Conservation (phyloP, 2,888 invertebrate genomes). For the Drosophila cracens region DNA sequence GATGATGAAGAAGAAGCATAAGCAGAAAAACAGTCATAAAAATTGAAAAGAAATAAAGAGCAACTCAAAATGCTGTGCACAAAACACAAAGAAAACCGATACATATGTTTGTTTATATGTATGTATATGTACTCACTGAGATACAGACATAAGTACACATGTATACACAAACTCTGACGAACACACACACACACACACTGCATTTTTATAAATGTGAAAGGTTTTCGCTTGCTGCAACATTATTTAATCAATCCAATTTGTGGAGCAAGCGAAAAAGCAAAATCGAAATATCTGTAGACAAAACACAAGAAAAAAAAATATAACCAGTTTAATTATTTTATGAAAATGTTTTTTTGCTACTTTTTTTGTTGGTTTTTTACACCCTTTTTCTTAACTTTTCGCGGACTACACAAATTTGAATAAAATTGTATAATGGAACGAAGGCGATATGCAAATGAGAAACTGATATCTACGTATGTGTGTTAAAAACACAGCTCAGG, state of each 20-base stretch:
- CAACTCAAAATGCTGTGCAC: slow-evolving; percentile 75
- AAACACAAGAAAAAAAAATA: slow-evolving; percentile 56
- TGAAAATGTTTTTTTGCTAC: slow-evolving; percentile 63
- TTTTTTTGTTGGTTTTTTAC: slow-evolving; percentile 44
- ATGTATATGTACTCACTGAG: background rate
- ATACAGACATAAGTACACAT: slow-evolving; percentile 48
- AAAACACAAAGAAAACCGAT: slow-evolving; percentile 72
- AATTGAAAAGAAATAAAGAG: slow-evolving; percentile 78
- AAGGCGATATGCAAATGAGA: slow-evolving; percentile 54
- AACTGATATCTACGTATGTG: slow-evolving; percentile 29
- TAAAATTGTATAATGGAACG: slow-evolving; percentile 73
- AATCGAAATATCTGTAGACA: slow-evolving; percentile 69
- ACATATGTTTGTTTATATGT: slow-evolving; percentile 31
- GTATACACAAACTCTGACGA: slow-evolving; percentile 11
- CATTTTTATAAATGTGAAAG: slow-evolving; percentile 76
- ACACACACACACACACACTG: slow-evolving; percentile 30
- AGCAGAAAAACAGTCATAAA: slow-evolving; percentile 46
- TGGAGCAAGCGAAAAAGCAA: slow-evolving; percentile 72
- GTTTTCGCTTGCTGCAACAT: slow-evolving; percentile 81
- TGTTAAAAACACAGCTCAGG: slow-evolving; percentile 19
- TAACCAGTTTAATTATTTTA: slow-evolving; percentile 80
- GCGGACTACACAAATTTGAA: slow-evolving; percentile 63
- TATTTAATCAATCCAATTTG: slow-evolving; percentile 81
- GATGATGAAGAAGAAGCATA: slow-evolving; percentile 32
- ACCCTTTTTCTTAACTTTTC: slow-evolving; percentile 47